A percentile compares a stretch with the other conserved stretches of the same genome.
These are phyloP conservation scores for Acleris emargana DNA, from an alignment of 2,888 invertebrate species.

Conservation along the genomic window DNA sequence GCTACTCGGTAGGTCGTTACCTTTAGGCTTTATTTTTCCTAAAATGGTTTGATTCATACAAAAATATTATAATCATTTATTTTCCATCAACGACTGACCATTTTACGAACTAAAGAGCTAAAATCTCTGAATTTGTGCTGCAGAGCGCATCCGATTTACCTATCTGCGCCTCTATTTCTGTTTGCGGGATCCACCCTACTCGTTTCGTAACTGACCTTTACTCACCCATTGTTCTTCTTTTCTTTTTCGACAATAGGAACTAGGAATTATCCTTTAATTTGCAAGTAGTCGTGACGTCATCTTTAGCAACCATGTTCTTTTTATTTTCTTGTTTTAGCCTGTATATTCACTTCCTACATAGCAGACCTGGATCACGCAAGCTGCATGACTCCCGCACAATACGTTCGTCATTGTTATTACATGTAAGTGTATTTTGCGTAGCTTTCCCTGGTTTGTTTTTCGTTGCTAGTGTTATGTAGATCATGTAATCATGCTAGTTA, in stretches of 20 bases:
- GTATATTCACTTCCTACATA: conserved; percentile 70
- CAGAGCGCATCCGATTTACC: no score
- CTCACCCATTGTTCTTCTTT: conserved; percentile 19
- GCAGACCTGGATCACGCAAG: conserved; percentile 66
- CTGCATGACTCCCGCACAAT: conserved; percentile 73
- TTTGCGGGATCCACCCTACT: no score
- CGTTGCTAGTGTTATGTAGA: conserved; percentile 37
- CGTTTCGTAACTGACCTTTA: no score
- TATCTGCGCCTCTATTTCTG: no score
- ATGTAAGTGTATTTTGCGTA: conserved; percentile 54
- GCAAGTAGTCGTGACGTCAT: conserved; percentile 6
- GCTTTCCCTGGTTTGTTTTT: conserved; percentile 41
- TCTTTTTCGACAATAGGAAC: background rate
- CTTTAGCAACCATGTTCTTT: conserved; percentile 16
- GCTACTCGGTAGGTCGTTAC: no score
- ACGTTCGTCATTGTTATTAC: conserved; percentile 58
- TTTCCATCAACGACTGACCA: no score
- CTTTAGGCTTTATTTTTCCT: no score
- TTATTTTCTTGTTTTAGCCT: conserved; percentile 55
- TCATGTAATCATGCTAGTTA: background rate
- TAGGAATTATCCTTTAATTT: conserved; percentile 1
- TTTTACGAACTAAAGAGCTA: no score
- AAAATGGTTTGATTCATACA: no score
- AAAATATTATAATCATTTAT: no score
- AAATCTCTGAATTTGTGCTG: no score